Evolutionary conservation across 2,888 invertebrate species (phyloP), one percentile per base, ranked within the genome.

Genomic region (Exocentrus adspersus): DNA sequence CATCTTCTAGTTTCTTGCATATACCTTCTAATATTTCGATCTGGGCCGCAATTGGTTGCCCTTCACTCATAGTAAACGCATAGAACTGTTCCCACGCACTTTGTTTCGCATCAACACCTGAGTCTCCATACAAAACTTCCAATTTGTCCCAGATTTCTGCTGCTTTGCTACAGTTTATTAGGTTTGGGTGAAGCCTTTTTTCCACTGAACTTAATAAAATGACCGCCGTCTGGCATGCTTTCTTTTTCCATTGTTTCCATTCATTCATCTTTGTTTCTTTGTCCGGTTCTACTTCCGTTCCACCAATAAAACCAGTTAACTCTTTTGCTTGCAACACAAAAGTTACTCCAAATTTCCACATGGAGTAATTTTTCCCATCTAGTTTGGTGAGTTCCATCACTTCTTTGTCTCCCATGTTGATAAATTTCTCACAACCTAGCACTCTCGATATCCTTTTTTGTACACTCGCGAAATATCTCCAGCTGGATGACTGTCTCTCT

Each of bases 331-430:
- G 24, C 17, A 64, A 41, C 32, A 60, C n/a, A 37, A 64, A 60
- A 2, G 30, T 60, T 21, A 64, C 30, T 5, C 64, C 48, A 45
- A 60, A 60, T 53, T 54, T 53, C 60, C 64, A 60, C 60, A 60
- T 60, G 6, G 52, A 52, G 46, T 28, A 64, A 21, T 64, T 60
- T 37, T 16, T 21, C 12, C 37, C 50, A 24, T 64, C 45, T 1
- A 63, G 24, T 52, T 63, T 63, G n/a, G 58, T 63, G 4, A 63
- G 57, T 28, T 28, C 28, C 28, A 28, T 7, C 28, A 28, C 28
- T 28, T 28, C 28, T 28, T 9, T 28, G 9, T 28, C 28, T 7
- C 28, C 9, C 28, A 28, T 28, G 1, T 7, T 28, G 28, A 28
- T 7, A n/a, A n/a, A n/a, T n/a, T n/a, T n/a, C 28, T 28, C 6